Evolutionary conservation across 2,888 invertebrate genomes (phyloP), one percentile per base, ranked within the genome.

Genomic region (Hedya salicella): DNA sequence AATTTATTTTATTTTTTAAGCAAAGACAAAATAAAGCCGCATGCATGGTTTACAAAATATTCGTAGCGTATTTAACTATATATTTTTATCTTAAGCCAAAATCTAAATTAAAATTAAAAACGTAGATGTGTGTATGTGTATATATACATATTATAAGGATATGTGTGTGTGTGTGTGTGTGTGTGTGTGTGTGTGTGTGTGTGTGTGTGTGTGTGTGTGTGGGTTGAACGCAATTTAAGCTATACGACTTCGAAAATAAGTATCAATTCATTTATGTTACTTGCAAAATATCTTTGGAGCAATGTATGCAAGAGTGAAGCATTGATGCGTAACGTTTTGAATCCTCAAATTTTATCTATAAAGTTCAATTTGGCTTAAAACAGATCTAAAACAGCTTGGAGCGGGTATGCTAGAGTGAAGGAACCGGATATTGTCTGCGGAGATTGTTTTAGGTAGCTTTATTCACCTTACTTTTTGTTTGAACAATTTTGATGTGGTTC

Each of bases 361-460:
- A 52, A 49, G 44, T 60, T 19, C 42, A 52, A 53, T 60, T 52
- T 60, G 9, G 46, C 17, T 17, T 46, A 17, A 36, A 36, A 14
- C 32, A 39, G 44, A 39, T 62, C 59, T 21, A 36, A 40, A 59
- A 65, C 46, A 44, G 52, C 59, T 53, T 11, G 59, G 52, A 65
- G 65, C 59, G 65, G 53, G 72, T 67, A 79, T 78, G 75, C 75
- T 68, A 72, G 70, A 77, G 70, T 65, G 75, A 77, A 72, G 73
- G 73, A 69, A 68, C 82, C 84, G 86, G 86, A 86, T 84, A 86
- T 85, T 85, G 78, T 81, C 75, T 63, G 72, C 81, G 86, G 86
- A 86, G 84, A 86, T 86, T 85, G 82, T 85, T 86, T 85, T 82
- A 83, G 82, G 79, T 81, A 81, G 78, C 78, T 79, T 73, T 76